Evolutionary conservation across 1,140 invertebrate genomes (phyloP), one percentile per base, ranked within the genome.

Genomic region (Drosophila kanapiae): DNA sequence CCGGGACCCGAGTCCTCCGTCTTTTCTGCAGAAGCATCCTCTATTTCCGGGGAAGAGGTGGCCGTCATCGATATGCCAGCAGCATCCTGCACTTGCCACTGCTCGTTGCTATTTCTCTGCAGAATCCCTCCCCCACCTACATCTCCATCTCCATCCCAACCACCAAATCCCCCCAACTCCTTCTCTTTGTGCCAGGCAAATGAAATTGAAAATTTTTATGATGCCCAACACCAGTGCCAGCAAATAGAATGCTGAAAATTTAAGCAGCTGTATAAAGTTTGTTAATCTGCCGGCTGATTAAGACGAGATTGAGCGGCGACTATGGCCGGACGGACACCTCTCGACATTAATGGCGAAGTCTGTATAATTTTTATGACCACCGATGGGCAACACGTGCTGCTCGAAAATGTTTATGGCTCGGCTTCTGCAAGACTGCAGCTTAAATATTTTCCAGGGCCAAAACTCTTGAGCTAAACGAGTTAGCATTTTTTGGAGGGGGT

Each of bases 201-300:
- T 85, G 84, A 87, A 87, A 87, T 87, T 87, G 84, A 87, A 87
- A 88, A 87, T 87, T 88, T 87, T 87, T 88, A 83, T 88, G 84
- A 88, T 88, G 84, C 80, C 84, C 84, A 75, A 71, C 38, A 53
- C 54, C 42, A 64, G 70, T 16, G 43, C 35, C 13, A 37, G 27
- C 38, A 42, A 48, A 49, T 56, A 78, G 82, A 77, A 80, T 87
- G 77, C 60, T 83, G 67, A 65, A 87, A 88, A 88, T 84, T 87
- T 87, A 80, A 87, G 77, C 80, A 83, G 80, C 84, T 83, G 69
- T 74, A 80, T 87, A 83, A 87, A 87, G 77, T 80, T 87, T 56
- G 77, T 87, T 88, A 87, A 88, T 83, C 80, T 80, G 48, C 77
- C 65, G 54, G 59, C 84, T 88, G 84, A 87, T 87, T 87, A 87